phyloP scores from a whole-genome alignment of 2,797 vertebrate genomes.

The Arremon brunneinucha region DNA sequence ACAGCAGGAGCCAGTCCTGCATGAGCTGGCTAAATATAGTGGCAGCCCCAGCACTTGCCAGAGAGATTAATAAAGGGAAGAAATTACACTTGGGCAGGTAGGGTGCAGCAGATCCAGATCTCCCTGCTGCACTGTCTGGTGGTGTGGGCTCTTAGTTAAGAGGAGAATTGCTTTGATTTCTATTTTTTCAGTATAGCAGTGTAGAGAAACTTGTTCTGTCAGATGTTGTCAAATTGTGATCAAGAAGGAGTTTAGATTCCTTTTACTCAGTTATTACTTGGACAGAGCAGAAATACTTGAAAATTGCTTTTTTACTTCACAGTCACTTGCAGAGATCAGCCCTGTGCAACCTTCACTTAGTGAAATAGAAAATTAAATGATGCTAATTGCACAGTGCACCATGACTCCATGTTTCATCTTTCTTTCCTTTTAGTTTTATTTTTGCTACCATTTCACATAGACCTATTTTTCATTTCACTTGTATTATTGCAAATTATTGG shows the following conservation, averaged over 20 bases:
- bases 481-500: not conserved
- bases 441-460: not conserved
- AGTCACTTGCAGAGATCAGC: not conserved
- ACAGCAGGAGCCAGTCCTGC: not conserved
- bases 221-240: not conserved
- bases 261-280: not conserved
- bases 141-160: not conserved
- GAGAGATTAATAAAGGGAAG: not conserved
- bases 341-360: not conserved
- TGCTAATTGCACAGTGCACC: not conserved
- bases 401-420: not conserved
- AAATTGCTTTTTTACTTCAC: not conserved
- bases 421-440: not conserved
- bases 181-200: not conserved
- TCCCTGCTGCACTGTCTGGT: not conserved
- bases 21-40: not conserved
- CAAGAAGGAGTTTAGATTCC: not conserved
- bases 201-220: not conserved
- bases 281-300: not conserved
- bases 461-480: not conserved
- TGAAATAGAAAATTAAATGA: not conserved
- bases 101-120: not conserved
- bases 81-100: slow-evolving; percentile 23
- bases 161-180: not conserved
- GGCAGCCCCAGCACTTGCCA: not conserved